A percentile compares a stretch with the other conserved stretches of the same genome.
Conservation (phyloP, 2,888 invertebrate species). For the Hetaerina titia region DNA sequence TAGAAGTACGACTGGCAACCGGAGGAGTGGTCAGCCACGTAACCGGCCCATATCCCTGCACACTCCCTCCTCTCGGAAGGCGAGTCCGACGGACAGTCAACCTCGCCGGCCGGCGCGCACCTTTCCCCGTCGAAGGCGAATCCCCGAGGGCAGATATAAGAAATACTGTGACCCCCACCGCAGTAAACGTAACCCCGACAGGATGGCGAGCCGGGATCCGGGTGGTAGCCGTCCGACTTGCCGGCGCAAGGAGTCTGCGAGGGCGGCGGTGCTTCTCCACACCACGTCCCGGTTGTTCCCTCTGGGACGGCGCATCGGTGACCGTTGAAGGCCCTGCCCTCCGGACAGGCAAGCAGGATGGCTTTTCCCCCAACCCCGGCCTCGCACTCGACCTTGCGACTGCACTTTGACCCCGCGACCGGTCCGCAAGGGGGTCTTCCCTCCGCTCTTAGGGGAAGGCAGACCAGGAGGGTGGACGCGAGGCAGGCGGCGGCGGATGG, state of each 20-base stretch:
- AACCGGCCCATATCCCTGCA: conserved; percentile 79
- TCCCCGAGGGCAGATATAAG: conserved; percentile 80
- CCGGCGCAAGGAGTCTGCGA: conserved; percentile 72
- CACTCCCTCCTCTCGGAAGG: conserved; percentile 77
- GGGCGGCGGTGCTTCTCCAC: not conserved
- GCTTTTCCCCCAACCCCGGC: conserved; percentile 73
- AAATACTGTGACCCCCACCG: conserved; percentile 80
- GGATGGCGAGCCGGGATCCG: conserved; percentile 72
- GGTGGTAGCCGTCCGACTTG: conserved; percentile 74
- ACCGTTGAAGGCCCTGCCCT: conserved; percentile 78
- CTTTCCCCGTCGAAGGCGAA: conserved; percentile 79
- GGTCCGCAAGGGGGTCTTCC: conserved; percentile 36
- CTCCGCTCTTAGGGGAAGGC: not conserved
- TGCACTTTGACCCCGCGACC: conserved; percentile 76
- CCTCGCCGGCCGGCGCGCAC: conserved; percentile 77
- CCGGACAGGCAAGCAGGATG: conserved; percentile 77
- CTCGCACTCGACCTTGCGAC: conserved; percentile 79
- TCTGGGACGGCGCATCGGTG: conserved; percentile 76
- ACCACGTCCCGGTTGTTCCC: not conserved
- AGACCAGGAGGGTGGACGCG: not conserved
- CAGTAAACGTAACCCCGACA: conserved; percentile 77
- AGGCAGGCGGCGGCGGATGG: conserved; percentile 13
- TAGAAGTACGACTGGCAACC: conserved; percentile 80
- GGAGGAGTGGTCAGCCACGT: conserved; percentile 80
- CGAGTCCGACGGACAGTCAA: conserved; percentile 75